These are phyloP conservation scores for Plumapathes pennacea DNA, from an alignment of 92 coral and sea anemone species.

Conservation along the genomic window DNA sequence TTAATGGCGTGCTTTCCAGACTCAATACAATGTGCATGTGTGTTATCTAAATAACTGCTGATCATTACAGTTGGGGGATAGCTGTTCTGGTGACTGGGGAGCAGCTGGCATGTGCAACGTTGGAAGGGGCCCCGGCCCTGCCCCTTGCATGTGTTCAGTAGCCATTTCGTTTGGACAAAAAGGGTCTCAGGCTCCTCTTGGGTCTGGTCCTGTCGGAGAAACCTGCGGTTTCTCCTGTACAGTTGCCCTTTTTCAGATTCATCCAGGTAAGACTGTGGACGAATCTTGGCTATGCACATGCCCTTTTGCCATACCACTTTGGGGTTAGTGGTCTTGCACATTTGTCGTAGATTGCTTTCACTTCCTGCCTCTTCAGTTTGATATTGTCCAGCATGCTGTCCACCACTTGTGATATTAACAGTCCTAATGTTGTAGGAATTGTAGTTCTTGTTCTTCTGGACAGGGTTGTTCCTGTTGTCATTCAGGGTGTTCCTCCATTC, in stretches of 20 bases:
- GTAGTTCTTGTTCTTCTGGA: constrained; percentile 21
- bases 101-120: too few species aligned
- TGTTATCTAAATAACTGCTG: too few species aligned
- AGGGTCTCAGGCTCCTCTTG: too few species aligned
- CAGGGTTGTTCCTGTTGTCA: constrained; percentile 2
- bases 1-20: too few species aligned
- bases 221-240: constrained; percentile 6
- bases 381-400: constrained; percentile 19
- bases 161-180: too few species aligned
- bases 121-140: too few species aligned
- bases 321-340: constrained; percentile 14
- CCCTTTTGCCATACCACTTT: constrained; percentile 13
- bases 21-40: too few species aligned
- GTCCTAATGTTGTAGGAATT: constrained; percentile 18
- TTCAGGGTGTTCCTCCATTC: constrained; percentile 23
- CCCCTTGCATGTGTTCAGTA: too few species aligned
- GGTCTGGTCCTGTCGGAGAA: constrained; percentile 9
- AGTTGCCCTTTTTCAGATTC: too few species aligned
- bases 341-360: constrained; percentile 12
- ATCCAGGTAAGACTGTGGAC: constrained; percentile 6
- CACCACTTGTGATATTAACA: constrained; percentile 6
- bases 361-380: constrained; percentile 17
- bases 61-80: too few species aligned
- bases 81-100: too few species aligned
- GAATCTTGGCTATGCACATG: neutral